Base-by-base conservation (phyloP, 2,113 vertebrate species). In the Prinia subflava region DNA sequence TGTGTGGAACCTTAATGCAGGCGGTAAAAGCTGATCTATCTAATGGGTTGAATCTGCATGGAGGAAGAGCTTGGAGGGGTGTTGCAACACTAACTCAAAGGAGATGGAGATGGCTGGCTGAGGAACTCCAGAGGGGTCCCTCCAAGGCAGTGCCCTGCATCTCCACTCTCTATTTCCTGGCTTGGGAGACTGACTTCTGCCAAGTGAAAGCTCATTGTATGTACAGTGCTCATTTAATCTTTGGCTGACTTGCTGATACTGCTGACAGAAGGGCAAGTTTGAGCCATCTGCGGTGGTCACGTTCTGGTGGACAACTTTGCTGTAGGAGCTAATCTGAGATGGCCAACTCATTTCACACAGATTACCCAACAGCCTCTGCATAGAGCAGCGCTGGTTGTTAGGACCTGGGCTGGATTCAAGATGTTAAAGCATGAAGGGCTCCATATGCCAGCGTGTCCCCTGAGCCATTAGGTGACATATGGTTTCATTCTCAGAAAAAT, bases 401-500 rank as follows among this genome's bases (percentile, higher is more conserved):
- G 4, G 93, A 50, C 33, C 84, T 92, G 91, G 91, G 81, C 49
- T 52, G 76, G 23, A 76, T 95, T 95, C 89, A 94, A 92, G 50
- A 81, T 62, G 63, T 57, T 62, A 77, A 50, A 73, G 59, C 70
- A 28, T 70, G 84, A 80, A 85, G 82, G 33, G 46, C 59, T 85
- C 87, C 82, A 39, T 94, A 88, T 95, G 93, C 46, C 82, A 74
- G 23, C 3, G 49, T 74, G 42, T 94, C 93, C 90, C 84, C 78
- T 47, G 82, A 83, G 91, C 67, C 78, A 86, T 77, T 92, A 83
- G 49, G 63, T 92, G 94, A 91, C 94, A 95, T 95, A 94, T 83
- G 91, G 67, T 94, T 95, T 91, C 46, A 77, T 65, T 90, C 67
- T 39, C 79, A 87, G 82, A 57, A 91, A 95, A 96, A 90, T 39